Conservation (phyloP, 30 jellyfish, hydroid and myxozoan genomes). For the Chironex yamaguchii region DNA sequence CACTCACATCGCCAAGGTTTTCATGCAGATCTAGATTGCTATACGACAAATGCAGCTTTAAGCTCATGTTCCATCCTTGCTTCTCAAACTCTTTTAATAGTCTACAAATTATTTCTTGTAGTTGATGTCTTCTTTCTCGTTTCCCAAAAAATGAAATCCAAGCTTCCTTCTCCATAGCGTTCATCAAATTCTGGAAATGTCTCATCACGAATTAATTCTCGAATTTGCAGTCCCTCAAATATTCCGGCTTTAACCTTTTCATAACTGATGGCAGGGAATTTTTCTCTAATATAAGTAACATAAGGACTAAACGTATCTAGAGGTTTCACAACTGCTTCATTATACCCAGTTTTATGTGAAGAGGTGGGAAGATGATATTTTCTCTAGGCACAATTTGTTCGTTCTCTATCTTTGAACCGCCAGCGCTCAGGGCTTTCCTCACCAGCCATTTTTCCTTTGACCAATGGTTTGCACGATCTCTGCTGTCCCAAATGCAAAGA, state of each 20-base stretch:
- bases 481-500: slow-evolving; percentile 5
- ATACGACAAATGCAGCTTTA: too few relatives aligned
- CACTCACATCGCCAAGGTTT: too few relatives aligned
- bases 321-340: slow-evolving; percentile 25
- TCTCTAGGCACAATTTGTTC: neutral
- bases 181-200: too few relatives aligned
- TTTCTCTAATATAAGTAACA: slow-evolving; percentile 28
- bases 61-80: too few relatives aligned
- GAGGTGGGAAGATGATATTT: slow-evolving; percentile 1
- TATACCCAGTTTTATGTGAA: neutral
- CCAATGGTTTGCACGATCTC: slow-evolving; percentile 30
- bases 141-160: neutral
- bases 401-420: too few relatives aligned
- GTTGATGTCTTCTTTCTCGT: too few relatives aligned
- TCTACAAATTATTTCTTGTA: too few relatives aligned
- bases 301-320: slow-evolving; percentile 16
- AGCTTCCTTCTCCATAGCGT: slow-evolving; percentile 8
- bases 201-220: too few relatives aligned
- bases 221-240: slow-evolving; percentile 6
- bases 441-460: slow-evolving; percentile 21
- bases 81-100: too few relatives aligned
- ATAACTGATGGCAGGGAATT: slow-evolving; percentile 6
- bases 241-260: slow-evolving; percentile 17
- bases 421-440: slow-evolving; percentile 1
- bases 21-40: too few relatives aligned